Base-by-base conservation (phyloP, 2,113 vertebrate species). In the Aramus guarauna region DNA sequence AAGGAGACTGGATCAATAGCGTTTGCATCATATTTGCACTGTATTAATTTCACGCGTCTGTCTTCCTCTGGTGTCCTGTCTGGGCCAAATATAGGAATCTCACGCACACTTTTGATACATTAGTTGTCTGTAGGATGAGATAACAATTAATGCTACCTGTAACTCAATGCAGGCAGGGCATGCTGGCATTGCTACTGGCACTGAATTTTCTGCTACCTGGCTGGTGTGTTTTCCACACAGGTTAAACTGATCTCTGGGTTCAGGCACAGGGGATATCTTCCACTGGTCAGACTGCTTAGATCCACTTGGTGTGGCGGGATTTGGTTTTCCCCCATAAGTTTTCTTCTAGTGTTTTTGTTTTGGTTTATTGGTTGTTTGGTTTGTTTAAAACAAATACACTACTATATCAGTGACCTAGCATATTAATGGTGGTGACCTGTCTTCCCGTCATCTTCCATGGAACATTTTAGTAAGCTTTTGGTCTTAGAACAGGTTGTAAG, bases 401-500 rank as follows among this genome's bases (percentile, higher is more conserved):
- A 30, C 29, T 60, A 5, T 64, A 63, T 55, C 52, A 85, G 52
- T 21, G 69, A 56, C 15, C 3, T 52, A 58, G 18, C 18, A n/a
- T 39, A 60, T 48, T 68, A n/a, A 48, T 27, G 17, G 27, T 41
- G 37, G 15, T 77, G 15, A 68, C 8, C 23, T 77, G 15, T 60
- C 27, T 75, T 15, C 34, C 30, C 2, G 0, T 64, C 30, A 13
- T 79, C 36, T 88, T 48, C 43, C 26, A 48, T 12, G 23, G 32
- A 87, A 74, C 15, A n/a, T 75, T 85, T 72, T 62, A 83, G n/a
- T 47, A 53, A 37, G 10, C 8, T 59, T 93, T 92, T 47, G 9
- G 36, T 77, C 26, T 84, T 78, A 11, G 0, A n/a, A 67, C 16
- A 81, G 6, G 9, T 80, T 0, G 0, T 36, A 37, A 60, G 7